Evolutionary conservation across 2,888 invertebrate species (phyloP), one percentile per base, ranked within the genome.

Genomic region (Xanthorhoe designata): DNA sequence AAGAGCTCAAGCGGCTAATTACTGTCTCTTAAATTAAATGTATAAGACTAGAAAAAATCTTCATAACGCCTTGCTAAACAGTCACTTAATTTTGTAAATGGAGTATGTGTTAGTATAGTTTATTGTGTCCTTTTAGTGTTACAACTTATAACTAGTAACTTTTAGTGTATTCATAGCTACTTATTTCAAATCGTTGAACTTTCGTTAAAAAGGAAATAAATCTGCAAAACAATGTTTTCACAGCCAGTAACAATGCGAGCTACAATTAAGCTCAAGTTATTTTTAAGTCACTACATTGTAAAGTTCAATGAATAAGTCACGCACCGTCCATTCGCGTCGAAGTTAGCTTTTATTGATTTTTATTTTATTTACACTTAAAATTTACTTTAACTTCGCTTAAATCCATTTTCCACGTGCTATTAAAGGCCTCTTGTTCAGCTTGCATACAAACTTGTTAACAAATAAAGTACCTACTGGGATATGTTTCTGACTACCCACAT

Each of bases 241-340:
- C 64, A 61, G 57, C 52, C 47, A 17, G 35, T 68, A 68, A 68
- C 68, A 68, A 68, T 68, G 54, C 64, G 13, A 49, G 53, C 45
- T 68, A 61, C 47, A 68, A 47, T 61, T 61, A 55, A 64, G 69
- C 60, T 58, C n/a, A 61, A 68, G 70, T 70, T 65, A 73, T 68
- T 73, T 71, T 71, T 71, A 75, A 73, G 72, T 71, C 64, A 60
- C 59, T 77, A 82, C 80, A 78, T 68, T 82, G 82, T 82, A 64
- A 53, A 7, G 56, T 51, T 32, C 59, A 58, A 15, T 42, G 57
- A 42, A 42, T 56, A 53, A 62, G 68, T 62, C 68, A 69, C 68
- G 68, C 56, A 59, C 65, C 51, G 24, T 61, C 17, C 18, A 53
- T 49, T 63, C 15, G 35, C 8, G 29, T 57, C 56, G 13, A 57